Evolutionary conservation across 2,888 invertebrate species (phyloP).

Genomic region (Heteromyza rotundicornis): DNA sequence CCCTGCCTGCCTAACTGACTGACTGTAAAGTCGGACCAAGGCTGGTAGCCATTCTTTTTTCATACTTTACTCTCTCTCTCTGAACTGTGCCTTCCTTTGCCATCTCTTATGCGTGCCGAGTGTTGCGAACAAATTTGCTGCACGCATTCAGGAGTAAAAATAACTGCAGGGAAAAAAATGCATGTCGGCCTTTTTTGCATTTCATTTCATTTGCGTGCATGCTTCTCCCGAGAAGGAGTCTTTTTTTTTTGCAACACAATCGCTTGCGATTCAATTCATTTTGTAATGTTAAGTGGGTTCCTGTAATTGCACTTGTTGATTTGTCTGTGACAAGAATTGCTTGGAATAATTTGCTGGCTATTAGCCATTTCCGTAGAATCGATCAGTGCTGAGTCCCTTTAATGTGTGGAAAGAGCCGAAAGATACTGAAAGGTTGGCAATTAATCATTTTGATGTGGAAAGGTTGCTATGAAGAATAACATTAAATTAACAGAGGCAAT

Average conservation of each 20-base stretch:
- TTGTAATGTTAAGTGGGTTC: slow-evolving; percentile 25
- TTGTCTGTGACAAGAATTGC: slow-evolving; percentile 33
- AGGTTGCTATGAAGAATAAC: too few species aligned
- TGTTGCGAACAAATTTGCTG: slow-evolving; percentile 36
- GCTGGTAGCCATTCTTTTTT: too few species aligned
- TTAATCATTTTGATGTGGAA: too few species aligned
- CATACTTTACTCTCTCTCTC: too few species aligned
- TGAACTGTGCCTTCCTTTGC: too few species aligned
- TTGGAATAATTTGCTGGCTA: slow-evolving; percentile 30
- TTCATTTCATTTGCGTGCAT: background rate
- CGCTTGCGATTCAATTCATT: background rate
- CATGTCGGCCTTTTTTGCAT: background rate
- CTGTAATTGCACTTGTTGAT: slow-evolving; percentile 34
- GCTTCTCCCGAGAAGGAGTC: background rate
- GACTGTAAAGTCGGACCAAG: too few species aligned
- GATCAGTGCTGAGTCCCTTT: too few species aligned
- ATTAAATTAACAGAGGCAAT: too few species aligned
- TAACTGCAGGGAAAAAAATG: background rate
- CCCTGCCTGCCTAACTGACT: too few species aligned
- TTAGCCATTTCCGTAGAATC: slow-evolving; percentile 38
- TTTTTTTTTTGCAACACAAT: background rate
- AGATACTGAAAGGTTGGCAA: too few species aligned
- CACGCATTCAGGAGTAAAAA: slow-evolving; percentile 28
- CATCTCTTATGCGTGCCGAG: background rate
- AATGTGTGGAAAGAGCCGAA: too few species aligned